These are phyloP conservation scores for Lissonota sp. DNA, from an alignment of 2,888 invertebrate genomes.

Conservation along the genomic window DNA sequence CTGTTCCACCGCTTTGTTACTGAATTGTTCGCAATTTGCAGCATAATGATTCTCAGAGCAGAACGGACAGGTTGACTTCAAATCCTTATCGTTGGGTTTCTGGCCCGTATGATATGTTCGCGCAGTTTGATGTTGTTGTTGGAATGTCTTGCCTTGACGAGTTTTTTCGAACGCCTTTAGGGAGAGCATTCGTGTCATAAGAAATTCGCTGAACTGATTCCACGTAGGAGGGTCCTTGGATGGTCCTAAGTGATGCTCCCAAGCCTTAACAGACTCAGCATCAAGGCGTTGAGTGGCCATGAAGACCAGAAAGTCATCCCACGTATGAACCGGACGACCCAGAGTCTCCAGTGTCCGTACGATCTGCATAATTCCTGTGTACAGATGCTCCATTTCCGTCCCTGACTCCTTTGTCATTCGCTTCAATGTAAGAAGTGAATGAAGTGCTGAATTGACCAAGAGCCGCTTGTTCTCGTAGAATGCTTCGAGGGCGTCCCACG, in stretches of 20 bases:
- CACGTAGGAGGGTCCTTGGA: conserved; percentile 53
- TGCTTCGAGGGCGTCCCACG: conserved; percentile 41
- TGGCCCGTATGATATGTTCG: conserved; percentile 27
- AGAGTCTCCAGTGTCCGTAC: conserved; percentile 50
- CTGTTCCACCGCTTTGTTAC: too few species aligned
- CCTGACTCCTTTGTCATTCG: conserved; percentile 41
- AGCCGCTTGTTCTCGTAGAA: conserved; percentile 57
- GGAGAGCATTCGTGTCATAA: conserved; percentile 37
- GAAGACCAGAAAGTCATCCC: conserved; percentile 54
- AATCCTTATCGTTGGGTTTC: neutral
- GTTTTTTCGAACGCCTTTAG: conserved; percentile 58
- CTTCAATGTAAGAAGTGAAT: conserved; percentile 26
- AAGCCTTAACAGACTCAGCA: conserved; percentile 36
- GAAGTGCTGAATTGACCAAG: conserved; percentile 44
- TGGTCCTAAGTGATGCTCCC: too few species aligned
- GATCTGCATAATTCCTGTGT: conserved; percentile 37
- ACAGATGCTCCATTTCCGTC: conserved; percentile 38
- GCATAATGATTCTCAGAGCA: too few species aligned
- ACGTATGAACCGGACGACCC: conserved; percentile 36
- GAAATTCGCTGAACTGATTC: conserved; percentile 48
- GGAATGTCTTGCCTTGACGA: neutral
- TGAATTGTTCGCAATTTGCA: too few species aligned
- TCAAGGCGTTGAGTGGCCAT: conserved; percentile 34
- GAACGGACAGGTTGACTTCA: conserved; percentile 10
- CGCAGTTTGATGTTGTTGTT: too few species aligned